phyloP scores from a whole-genome alignment of 2,113 vertebrate genomes.

The Paracanthobrama guichenoti region DNA sequence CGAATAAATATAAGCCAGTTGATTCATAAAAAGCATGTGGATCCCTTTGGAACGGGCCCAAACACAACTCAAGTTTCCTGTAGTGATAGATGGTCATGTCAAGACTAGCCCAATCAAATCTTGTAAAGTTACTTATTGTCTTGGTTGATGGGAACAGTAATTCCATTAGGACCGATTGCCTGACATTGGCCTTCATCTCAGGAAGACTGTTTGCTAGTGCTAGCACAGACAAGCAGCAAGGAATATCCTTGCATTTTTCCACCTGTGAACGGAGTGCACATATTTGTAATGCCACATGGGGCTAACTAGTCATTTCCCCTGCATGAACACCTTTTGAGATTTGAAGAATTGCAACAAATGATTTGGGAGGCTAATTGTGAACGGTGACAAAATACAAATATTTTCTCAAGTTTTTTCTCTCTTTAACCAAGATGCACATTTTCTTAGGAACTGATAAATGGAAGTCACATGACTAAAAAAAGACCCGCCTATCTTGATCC shows the following conservation, averaged over 20 bases:
- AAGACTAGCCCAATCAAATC: constrained; percentile 34
- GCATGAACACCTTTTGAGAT: not conserved
- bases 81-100: constrained; percentile 43
- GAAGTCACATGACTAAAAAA: not conserved
- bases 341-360: not conserved
- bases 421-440: not conserved
- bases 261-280: not conserved
- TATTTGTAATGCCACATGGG: not conserved
- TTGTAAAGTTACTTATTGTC: constrained; percentile 53
- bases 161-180: constrained; percentile 38
- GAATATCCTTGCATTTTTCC: not conserved
- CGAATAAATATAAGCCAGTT: constrained; percentile 20
- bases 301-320: not conserved
- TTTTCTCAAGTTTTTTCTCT: not conserved
- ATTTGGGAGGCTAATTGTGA: not conserved
- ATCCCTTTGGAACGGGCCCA: constrained; percentile 19
- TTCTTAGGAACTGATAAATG: not conserved
- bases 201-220: not conserved
- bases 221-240: constrained; percentile 8
- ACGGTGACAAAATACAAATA: not conserved
- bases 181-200: constrained; percentile 33
- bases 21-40: constrained; percentile 11
- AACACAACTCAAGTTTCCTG: constrained; percentile 25
- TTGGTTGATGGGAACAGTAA: constrained; percentile 55
- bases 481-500: not conserved